Percentiles rank a stretch among this genome's conserved stretches.
Evolutionary conservation across 1,140 invertebrate species (phyloP).

Genomic region (Penaeus indicus): DNA sequence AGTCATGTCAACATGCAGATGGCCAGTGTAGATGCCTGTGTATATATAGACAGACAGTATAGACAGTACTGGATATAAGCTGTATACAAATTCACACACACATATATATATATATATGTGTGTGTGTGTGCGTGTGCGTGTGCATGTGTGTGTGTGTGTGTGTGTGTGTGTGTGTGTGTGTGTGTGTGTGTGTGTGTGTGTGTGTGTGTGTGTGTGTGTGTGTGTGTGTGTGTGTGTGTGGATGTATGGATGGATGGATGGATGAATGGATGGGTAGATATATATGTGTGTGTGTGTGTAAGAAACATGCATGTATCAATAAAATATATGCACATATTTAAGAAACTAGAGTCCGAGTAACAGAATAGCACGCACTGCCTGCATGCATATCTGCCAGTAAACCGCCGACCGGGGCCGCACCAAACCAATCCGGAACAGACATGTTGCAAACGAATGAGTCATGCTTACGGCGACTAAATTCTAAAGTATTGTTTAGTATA

Average conservation of each 20-base stretch:
- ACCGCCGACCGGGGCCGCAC: not conserved
- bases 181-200: not conserved
- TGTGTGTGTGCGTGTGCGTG: not conserved
- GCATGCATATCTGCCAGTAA: not conserved
- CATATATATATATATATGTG: not conserved
- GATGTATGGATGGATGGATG: not conserved
- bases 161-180: not conserved
- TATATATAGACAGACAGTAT: too few relatives aligned
- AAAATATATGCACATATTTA: slow-evolving; percentile 4
- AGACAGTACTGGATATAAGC: too few relatives aligned
- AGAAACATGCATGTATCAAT: not conserved
- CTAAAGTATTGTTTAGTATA: too few relatives aligned
- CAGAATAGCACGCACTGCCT: not conserved
- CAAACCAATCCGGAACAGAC: too few relatives aligned
- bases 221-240: not conserved
- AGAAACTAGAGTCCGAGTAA: not conserved
- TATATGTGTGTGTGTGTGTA: not conserved
- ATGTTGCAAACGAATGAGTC: too few relatives aligned
- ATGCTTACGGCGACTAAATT: too few relatives aligned
- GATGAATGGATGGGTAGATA: not conserved
- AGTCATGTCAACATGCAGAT: too few relatives aligned
- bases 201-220: not conserved
- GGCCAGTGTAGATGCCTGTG: too few relatives aligned
- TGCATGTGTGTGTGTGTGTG: not conserved
- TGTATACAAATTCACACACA: too few relatives aligned